phyloP scores from a whole-genome alignment of 2,888 invertebrate genomes.

The Amiota communis region DNA sequence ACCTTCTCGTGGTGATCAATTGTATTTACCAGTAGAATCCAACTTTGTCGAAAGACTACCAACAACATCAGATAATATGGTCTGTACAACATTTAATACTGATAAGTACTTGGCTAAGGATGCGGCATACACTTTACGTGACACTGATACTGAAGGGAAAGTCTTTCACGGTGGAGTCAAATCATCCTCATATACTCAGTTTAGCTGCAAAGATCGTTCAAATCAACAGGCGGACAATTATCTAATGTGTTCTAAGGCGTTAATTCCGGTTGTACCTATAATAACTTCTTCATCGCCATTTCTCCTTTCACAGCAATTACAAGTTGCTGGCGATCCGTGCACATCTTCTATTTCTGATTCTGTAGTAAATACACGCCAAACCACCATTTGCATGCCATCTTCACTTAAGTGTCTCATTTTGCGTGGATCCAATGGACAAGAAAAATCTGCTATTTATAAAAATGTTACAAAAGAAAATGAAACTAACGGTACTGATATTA shows the following conservation, averaged over 20 bases:
- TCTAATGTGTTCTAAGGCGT: slow-evolving; percentile 36
- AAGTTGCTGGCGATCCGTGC: slow-evolving; percentile 64
- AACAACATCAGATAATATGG: slow-evolving; percentile 64
- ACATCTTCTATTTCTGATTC: slow-evolving; percentile 69
- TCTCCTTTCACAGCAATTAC: slow-evolving; percentile 32
- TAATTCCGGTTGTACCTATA: slow-evolving; percentile 28
- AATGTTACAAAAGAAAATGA: slow-evolving; percentile 50
- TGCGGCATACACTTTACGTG: slow-evolving; percentile 67
- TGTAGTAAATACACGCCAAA: slow-evolving; percentile 58
- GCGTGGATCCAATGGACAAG: slow-evolving; percentile 50
- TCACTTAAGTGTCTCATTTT: slow-evolving; percentile 69
- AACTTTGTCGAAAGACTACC: slow-evolving; percentile 67
- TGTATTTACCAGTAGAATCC: too few relatives aligned
- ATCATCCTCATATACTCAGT: slow-evolving; percentile 31
- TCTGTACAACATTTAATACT: slow-evolving; percentile 31
- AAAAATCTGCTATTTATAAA: slow-evolving; percentile 46
- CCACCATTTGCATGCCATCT: slow-evolving; percentile 69
- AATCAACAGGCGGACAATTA: slow-evolving; percentile 48
- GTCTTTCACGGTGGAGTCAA: slow-evolving; percentile 63
- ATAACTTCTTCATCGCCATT: background rate
- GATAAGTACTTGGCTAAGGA: slow-evolving; percentile 55
- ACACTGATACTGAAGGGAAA: slow-evolving; percentile 44
- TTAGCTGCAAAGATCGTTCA: slow-evolving; percentile 51
- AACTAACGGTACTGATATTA: slow-evolving; percentile 37
- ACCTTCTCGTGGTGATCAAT: slow-evolving; percentile 66